Evolutionary conservation across 2,888 invertebrate genomes (phyloP), one percentile per base, ranked within the genome.

Genomic region (Sarcophaga caerulescens): DNA sequence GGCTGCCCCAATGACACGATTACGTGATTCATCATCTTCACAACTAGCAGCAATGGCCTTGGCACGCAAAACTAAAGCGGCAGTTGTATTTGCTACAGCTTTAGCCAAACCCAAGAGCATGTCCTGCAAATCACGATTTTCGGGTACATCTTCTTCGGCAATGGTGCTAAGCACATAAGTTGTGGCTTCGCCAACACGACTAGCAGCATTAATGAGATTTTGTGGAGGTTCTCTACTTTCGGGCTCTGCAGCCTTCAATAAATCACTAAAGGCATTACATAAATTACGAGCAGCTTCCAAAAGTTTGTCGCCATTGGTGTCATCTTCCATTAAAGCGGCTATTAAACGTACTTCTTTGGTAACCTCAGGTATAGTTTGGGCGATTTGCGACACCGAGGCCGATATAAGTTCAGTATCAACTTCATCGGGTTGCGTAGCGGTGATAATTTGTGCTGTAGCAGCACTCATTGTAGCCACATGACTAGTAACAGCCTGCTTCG

Each of bases 381-480:
- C 98, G 90, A 99, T 99, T 74, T 99, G 99, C 12, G 98, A 98
- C 87, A 99, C 98, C 45, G 99, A 99, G 0, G 98, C 98, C 0
- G 99, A 99, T 0, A 99, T 98, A 0, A 98, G 98, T 5, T 97
- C 97, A 92, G 98, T 98, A 93, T 99, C 99, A 11, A 99, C 97
- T 89, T 99, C 98, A 88, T 98, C 97, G 0, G 96, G 96, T 94
- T 96, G 96, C 3, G 97, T 96, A 0, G 98, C 98, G 0, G 98
- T 98, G 82, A 99, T 97, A 73, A 99, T 97, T 93, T 99, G 98
- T 11, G 99, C 99, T 0, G 99, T 99, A 80, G 99, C 99, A 0
- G 99, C 99, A 94, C 98, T 99, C 99, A 99, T 99, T 83, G 99
- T 99, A 6, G 99, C 99, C 90, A 99, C 97, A 93, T 99, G 98